phyloP scores from a whole-genome alignment of 1,140 invertebrate genomes.

The Papilio aristodemus region DNA sequence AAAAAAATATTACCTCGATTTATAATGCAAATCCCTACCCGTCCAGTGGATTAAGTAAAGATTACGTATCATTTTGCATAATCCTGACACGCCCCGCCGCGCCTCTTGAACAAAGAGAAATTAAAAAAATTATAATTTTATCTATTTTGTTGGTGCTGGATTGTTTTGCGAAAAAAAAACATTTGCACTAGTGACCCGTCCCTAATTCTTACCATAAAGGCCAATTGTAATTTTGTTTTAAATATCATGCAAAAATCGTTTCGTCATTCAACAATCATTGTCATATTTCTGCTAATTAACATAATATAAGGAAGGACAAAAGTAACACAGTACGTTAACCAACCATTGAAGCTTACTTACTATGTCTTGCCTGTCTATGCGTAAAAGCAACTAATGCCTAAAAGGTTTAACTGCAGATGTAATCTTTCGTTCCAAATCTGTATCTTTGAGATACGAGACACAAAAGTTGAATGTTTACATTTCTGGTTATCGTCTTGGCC shows the following conservation, averaged over 20 bases:
- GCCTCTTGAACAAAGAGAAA: constrained; percentile 10
- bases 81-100: neutral
- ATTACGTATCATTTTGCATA: constrained; percentile 11
- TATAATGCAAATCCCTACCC: neutral
- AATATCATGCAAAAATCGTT: no score
- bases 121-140: neutral
- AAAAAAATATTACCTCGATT: neutral
- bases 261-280: no score
- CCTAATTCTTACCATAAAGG: neutral
- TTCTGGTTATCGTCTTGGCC: constrained; percentile 4
- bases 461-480: constrained; percentile 1
- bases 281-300: no score
- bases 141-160: neutral
- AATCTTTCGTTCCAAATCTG: neutral
- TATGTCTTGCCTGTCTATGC: no score
- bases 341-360: no score
- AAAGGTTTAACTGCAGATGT: neutral
- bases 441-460: neutral
- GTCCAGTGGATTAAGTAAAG: neutral
- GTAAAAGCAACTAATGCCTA: no score
- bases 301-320: no score
- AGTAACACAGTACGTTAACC: no score
- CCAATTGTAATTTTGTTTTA: no score
- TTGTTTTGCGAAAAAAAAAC: neutral
- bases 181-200: neutral